A percentile compares a stretch with the other conserved stretches of the same genome.
Evolutionary conservation across 2,113 vertebrate species (phyloP).

Genomic region (Hemichromis elongatus): DNA sequence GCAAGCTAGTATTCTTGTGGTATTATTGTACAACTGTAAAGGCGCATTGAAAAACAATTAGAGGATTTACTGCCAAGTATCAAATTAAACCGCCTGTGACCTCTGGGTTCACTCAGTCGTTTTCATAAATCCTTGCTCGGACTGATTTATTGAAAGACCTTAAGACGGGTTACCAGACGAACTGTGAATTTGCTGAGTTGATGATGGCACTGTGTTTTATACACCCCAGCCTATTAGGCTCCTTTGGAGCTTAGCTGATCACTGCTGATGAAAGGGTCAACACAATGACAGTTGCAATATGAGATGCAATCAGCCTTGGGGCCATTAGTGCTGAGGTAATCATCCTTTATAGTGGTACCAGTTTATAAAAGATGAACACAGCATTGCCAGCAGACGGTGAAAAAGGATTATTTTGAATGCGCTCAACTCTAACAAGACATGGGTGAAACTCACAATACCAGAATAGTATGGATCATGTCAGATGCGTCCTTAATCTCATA

Average conservation of each 20-base stretch:
- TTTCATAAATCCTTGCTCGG: slow-evolving; percentile 68
- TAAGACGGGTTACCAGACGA: slow-evolving; percentile 62
- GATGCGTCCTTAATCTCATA: neutral
- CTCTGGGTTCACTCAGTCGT: slow-evolving; percentile 63
- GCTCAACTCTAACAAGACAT: slow-evolving; percentile 1
- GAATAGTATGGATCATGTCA: slow-evolving; percentile 6
- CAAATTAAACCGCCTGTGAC: slow-evolving; percentile 72
- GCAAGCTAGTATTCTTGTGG: slow-evolving; percentile 68
- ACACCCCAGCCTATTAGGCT: slow-evolving; percentile 58
- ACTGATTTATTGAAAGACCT: slow-evolving; percentile 69
- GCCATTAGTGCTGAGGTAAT: slow-evolving; percentile 56
- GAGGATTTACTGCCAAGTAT: slow-evolving; percentile 69
- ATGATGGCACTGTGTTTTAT: slow-evolving; percentile 60
- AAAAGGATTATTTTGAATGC: slow-evolving; percentile 5
- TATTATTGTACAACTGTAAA: slow-evolving; percentile 70
- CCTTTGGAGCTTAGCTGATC: slow-evolving; percentile 57
- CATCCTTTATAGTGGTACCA: slow-evolving; percentile 43
- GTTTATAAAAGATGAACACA: slow-evolving; percentile 46
- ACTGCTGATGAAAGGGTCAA: slow-evolving; percentile 58
- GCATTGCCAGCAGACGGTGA: slow-evolving; percentile 19
- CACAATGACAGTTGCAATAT: slow-evolving; percentile 58
- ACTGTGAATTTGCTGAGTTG: slow-evolving; percentile 68
- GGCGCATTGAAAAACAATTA: slow-evolving; percentile 71
- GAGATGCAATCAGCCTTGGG: slow-evolving; percentile 47
- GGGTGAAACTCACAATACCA: neutral